Percentiles rank a stretch among this genome's conserved stretches.
Evolutionary conservation across 2,797 vertebrate species (phyloP).

Genomic region (Sebastes steindachneri): DNA sequence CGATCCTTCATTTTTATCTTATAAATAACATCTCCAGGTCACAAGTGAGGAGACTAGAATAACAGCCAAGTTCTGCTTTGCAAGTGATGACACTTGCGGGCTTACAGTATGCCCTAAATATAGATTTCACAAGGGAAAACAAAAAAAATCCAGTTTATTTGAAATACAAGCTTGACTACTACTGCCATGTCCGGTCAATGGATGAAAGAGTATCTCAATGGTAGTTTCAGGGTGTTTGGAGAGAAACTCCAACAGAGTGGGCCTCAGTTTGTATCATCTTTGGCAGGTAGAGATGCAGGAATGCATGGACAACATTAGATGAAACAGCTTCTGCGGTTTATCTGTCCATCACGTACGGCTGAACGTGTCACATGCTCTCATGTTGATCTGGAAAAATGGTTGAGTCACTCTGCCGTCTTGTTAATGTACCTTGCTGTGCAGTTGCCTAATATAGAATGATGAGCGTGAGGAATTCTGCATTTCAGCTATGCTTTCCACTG

Average conservation of each 20-base stretch:
- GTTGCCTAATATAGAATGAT: constrained; percentile 74
- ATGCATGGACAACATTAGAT: constrained; percentile 30
- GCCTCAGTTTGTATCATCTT: constrained; percentile 34
- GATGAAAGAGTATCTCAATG: constrained; percentile 58
- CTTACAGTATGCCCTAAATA: constrained; percentile 62
- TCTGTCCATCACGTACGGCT: constrained; percentile 50
- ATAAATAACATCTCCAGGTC: constrained; percentile 66
- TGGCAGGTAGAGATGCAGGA: constrained; percentile 32
- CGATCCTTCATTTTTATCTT: constrained; percentile 46
- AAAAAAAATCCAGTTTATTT: constrained; percentile 66
- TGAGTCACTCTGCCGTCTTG: constrained; percentile 54
- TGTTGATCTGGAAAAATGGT: constrained; percentile 67
- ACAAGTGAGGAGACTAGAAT: constrained; percentile 62
- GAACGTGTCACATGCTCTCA: constrained; percentile 43
- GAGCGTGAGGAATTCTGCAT: constrained; percentile 66
- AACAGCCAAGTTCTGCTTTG: constrained; percentile 56
- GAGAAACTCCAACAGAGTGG: constrained; percentile 48
- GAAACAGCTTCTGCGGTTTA: constrained; percentile 48
- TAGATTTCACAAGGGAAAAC: constrained; percentile 66
- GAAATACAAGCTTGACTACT: constrained; percentile 47
- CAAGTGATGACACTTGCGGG: constrained; percentile 57
- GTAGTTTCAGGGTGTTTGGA: constrained; percentile 53
- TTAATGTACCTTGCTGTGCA: constrained; percentile 71
- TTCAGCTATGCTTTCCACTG: constrained; percentile 64
- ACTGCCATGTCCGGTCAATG: constrained; percentile 40